Conservation (phyloP, 2,888 invertebrate genomes). For the Hecatera dysodea region DNA sequence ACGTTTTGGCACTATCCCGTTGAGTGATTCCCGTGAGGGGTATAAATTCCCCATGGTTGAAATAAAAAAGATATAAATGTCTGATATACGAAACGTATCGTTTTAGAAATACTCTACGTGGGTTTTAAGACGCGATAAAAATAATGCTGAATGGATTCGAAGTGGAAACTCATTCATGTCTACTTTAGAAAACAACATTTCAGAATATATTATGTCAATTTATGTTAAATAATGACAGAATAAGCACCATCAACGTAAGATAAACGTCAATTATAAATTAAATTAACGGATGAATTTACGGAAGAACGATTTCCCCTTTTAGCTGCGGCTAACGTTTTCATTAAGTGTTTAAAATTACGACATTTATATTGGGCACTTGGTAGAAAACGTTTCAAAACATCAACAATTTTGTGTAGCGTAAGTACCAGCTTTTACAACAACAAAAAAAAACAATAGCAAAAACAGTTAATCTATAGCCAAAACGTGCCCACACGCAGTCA, state of each 20-base stretch:
- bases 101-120: slow-evolving; percentile 55
- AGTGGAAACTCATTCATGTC: slow-evolving; percentile 45
- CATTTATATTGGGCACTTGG: background rate
- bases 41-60: slow-evolving; percentile 71
- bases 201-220: slow-evolving; percentile 46
- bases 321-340: slow-evolving; percentile 19
- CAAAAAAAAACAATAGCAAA: slow-evolving; percentile 22
- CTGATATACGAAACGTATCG: slow-evolving; percentile 57
- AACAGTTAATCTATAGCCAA: slow-evolving; percentile 52
- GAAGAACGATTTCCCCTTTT: slow-evolving; percentile 9
- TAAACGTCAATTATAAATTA: slow-evolving; percentile 43
- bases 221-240: slow-evolving; percentile 32
- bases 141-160: slow-evolving; percentile 60
- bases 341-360: slow-evolving; percentile 10
- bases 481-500: slow-evolving; percentile 75
- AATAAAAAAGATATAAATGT: slow-evolving; percentile 67
- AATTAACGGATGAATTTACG: slow-evolving; percentile 23
- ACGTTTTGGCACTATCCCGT: slow-evolving; percentile 76
- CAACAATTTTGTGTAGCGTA: background rate
- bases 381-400: background rate
- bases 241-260: slow-evolving; percentile 40
- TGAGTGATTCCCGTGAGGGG: slow-evolving; percentile 72
- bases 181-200: slow-evolving; percentile 53
- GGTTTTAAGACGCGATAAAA: slow-evolving; percentile 63
- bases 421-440: background rate